Evolutionary conservation across 2,113 vertebrate genomes (phyloP).

Genomic region (Copsychus sechellarum): DNA sequence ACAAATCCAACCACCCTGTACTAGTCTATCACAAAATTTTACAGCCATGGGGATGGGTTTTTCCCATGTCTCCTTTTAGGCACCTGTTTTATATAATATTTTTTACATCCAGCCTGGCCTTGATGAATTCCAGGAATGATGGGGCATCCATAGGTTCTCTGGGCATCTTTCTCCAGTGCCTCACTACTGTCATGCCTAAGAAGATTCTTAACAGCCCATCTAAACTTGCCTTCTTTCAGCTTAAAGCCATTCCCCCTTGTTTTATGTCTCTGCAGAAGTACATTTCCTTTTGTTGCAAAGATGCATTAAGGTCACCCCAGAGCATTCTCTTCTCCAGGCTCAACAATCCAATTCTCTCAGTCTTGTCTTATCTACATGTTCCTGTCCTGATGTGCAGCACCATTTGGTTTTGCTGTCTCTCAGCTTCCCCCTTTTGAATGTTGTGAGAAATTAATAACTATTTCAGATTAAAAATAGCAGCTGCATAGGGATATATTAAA

Average conservation of each 20-base stretch:
- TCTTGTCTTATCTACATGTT: neutral
- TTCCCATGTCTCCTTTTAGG: neutral
- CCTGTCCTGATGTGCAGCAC: neutral
- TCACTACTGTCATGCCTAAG: neutral
- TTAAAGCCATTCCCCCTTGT: neutral
- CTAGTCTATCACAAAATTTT: neutral
- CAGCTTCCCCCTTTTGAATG: neutral
- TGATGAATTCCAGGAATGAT: neutral
- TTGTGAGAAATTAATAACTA: neutral
- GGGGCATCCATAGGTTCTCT: neutral
- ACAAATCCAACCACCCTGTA: neutral
- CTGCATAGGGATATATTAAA: neutral
- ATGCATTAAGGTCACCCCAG: neutral
- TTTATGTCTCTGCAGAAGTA: neutral
- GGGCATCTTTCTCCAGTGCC: too few relatives aligned
- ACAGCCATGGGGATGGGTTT: neutral
- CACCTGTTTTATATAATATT: neutral
- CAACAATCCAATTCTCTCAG: neutral
- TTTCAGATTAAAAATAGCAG: neutral
- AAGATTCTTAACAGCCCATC: neutral
- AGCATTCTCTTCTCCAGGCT: neutral
- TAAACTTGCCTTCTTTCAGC: neutral
- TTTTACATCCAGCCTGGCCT: too few relatives aligned
- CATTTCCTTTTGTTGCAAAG: neutral
- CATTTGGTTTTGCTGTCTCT: neutral